A percentile compares a stretch with the other conserved stretches of the same genome.
phyloP scores from a whole-genome alignment of 2,888 invertebrate genomes.

The Eupithecia abbreviata region DNA sequence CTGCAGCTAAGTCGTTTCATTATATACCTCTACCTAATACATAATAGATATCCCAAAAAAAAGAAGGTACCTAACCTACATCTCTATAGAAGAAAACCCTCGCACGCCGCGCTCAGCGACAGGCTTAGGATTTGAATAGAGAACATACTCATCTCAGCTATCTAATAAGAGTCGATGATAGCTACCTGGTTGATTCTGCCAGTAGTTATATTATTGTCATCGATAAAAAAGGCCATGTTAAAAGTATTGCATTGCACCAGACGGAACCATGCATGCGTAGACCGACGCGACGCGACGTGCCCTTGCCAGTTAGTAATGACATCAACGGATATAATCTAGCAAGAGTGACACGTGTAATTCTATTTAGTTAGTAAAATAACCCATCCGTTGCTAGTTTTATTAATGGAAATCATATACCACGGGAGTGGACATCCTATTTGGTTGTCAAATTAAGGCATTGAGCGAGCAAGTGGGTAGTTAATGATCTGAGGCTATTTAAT shows the following conservation, averaged over 20 bases:
- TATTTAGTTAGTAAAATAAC: conserved; percentile 7
- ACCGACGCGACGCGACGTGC: not conserved
- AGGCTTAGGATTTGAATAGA: no score
- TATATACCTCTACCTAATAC: no score
- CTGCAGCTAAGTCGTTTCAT: no score
- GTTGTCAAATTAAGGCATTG: not conserved
- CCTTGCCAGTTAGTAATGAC: not conserved
- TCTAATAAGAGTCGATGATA: no score
- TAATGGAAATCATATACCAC: not conserved
- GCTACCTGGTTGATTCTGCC: no score
- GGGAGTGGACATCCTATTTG: not conserved
- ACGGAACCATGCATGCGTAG: not conserved
- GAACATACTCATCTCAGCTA: no score
- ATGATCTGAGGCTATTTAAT: not conserved
- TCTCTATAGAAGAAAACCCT: no score
- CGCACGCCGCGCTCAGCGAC: no score
- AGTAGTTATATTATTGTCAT: no score
- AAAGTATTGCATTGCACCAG: not conserved
- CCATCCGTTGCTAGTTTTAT: not conserved
- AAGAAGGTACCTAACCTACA: no score
- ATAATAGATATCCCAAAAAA: no score
- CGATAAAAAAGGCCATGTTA: not conserved
- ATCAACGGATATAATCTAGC: conserved; percentile 16
- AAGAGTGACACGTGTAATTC: conserved; percentile 1
- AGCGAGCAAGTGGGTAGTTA: not conserved